Percentiles rank a stretch among this genome's conserved stretches.
phyloP scores from a whole-genome alignment of 2,888 invertebrate genomes.

The Lysandra coridon region DNA sequence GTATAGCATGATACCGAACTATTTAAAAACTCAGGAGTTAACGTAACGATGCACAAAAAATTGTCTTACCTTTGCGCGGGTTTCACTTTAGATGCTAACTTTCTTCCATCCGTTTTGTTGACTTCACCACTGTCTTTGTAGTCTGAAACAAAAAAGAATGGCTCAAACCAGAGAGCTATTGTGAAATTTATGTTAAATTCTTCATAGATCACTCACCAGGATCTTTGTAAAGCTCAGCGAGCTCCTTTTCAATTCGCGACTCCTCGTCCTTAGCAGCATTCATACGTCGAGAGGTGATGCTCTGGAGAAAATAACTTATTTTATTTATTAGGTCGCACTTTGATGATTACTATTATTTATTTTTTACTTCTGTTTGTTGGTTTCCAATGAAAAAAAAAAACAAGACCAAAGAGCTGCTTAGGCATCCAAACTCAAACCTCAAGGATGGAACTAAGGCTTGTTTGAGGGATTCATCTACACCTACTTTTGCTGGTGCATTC shows the following conservation, averaged over 20 bases:
- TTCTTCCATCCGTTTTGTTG: not conserved
- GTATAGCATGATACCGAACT: too few species aligned
- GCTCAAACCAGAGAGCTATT: not conserved
- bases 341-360: too few species aligned
- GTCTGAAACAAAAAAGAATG: slow-evolving; percentile 46
- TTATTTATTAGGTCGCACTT: not conserved
- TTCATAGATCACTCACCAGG: slow-evolving; percentile 45
- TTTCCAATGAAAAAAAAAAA: too few species aligned
- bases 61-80: not conserved
- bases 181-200: not conserved
- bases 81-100: not conserved
- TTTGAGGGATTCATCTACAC: not conserved
- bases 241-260: slow-evolving; percentile 62
- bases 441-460: not conserved
- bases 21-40: too few species aligned
- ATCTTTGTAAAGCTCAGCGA: slow-evolving; percentile 69
- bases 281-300: slow-evolving; percentile 45
- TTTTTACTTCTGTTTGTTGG: too few species aligned
- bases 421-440: not conserved
- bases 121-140: slow-evolving; percentile 57
- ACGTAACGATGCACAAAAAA: too few species aligned
- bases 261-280: slow-evolving; percentile 57
- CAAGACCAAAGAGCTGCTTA: not conserved
- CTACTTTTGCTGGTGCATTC: slow-evolving; percentile 46
- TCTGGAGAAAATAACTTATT: not conserved